Conservation (phyloP, 2,888 invertebrate species). For the Harpalus rubripes region DNA sequence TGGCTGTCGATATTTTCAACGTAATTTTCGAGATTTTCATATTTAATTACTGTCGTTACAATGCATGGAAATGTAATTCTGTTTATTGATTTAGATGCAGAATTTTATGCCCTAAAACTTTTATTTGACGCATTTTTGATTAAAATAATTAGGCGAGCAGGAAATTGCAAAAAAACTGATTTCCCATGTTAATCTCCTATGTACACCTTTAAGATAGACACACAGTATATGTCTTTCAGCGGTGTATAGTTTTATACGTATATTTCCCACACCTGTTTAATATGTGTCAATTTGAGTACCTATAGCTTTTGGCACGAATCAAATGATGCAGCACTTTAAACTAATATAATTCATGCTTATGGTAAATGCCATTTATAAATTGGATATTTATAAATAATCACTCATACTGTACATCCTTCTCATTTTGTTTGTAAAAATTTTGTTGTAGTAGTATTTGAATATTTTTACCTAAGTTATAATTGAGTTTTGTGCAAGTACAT, state of each 20-base stretch:
- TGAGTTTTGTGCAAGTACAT: slow-evolving; percentile 66
- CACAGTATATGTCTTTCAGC: no score
- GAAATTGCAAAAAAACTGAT: no score
- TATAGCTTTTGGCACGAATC: slow-evolving; percentile 43
- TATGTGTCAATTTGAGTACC: not conserved
- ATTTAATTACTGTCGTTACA: no score
- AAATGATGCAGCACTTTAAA: slow-evolving; percentile 56
- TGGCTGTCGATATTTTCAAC: no score
- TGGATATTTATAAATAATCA: slow-evolving; percentile 67
- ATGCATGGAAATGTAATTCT: no score
- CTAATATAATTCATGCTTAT: slow-evolving; percentile 67
- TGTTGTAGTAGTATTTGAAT: slow-evolving; percentile 63
- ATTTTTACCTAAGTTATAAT: slow-evolving; percentile 65
- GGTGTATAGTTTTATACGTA: not conserved
- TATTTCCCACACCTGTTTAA: slow-evolving; percentile 11
- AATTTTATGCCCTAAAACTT: no score
- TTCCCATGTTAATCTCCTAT: no score
- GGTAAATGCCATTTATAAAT: slow-evolving; percentile 67
- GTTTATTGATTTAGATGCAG: no score
- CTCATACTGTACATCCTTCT: slow-evolving; percentile 61
- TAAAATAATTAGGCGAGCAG: no score
- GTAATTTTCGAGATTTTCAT: no score
- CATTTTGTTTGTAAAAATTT: slow-evolving; percentile 64
- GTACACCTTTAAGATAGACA: no score
- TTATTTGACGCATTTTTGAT: no score